These are phyloP conservation scores for Brachionus calyciflorus DNA, from an alignment of 1,140 invertebrate genomes.

Conservation along the genomic window DNA sequence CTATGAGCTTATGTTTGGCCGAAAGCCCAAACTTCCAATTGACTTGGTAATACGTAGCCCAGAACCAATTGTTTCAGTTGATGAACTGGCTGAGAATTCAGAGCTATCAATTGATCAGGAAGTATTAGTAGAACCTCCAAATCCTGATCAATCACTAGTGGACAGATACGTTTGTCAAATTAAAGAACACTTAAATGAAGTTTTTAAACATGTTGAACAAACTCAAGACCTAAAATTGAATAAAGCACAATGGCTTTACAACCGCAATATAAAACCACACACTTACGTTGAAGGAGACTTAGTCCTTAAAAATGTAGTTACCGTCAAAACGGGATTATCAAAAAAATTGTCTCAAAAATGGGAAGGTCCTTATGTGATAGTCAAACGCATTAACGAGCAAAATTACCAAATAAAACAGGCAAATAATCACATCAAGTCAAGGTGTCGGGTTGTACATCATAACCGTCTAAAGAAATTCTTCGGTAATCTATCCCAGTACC, in stretches of 20 bases:
- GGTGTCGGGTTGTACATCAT: not conserved
- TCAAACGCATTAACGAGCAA: not conserved
- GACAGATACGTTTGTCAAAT: not conserved
- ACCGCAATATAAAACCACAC: not conserved
- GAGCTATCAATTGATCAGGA: too few species aligned
- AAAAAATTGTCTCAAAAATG: not conserved
- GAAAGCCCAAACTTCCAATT: conserved; percentile 5
- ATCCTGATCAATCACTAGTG: not conserved
- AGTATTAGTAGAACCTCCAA: too few species aligned
- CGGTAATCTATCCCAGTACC: too few species aligned
- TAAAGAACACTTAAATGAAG: not conserved
- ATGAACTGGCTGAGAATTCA: too few species aligned
- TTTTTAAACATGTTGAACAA: not conserved
- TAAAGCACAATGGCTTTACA: not conserved
- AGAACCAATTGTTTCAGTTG: too few species aligned
- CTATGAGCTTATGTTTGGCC: conserved; percentile 8
- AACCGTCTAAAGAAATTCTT: not conserved
- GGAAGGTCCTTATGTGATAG: not conserved
- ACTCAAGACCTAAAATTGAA: not conserved
- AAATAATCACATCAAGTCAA: not conserved
- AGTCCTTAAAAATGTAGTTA: not conserved
- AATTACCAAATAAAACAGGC: not conserved
- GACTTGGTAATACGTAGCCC: not conserved
- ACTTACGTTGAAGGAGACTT: not conserved
- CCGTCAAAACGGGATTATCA: not conserved